Conservation (phyloP, 2,797 vertebrate species). For the Cirrhinus molitorella region DNA sequence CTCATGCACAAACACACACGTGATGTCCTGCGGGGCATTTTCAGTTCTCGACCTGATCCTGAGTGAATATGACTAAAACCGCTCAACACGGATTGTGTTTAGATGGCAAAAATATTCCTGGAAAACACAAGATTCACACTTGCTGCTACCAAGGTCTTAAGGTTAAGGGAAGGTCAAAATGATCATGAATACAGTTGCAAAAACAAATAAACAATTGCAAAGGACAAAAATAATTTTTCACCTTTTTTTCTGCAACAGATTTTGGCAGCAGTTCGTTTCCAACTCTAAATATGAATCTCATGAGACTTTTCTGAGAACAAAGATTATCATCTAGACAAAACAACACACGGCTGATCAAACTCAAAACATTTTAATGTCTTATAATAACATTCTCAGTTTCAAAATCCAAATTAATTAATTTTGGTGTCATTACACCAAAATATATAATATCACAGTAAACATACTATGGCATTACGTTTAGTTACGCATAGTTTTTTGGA, state of each 20-base stretch:
- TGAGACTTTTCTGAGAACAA: neutral
- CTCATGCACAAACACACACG: neutral
- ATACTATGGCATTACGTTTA: neutral
- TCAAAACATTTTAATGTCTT: neutral
- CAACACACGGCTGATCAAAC: constrained; percentile 18
- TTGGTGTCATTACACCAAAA: neutral
- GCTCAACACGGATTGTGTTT: neutral
- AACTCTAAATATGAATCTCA: neutral
- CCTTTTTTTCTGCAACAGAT: neutral
- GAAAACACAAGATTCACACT: neutral
- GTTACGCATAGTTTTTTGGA: neutral
- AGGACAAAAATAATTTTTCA: neutral
- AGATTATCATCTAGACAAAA: constrained; percentile 1
- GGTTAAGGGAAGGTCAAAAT: neutral
- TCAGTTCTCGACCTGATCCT: neutral
- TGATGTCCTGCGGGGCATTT: neutral
- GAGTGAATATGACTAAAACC: neutral
- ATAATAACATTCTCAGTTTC: neutral
- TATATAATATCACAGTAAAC: neutral
- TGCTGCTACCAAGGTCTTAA: neutral
- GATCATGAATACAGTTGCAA: neutral
- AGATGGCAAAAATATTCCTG: neutral
- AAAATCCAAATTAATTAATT: neutral
- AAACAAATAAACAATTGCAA: neutral
- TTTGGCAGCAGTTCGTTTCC: neutral